phyloP scores from a whole-genome alignment of 2,113 vertebrate species.

The Paradoxurus hermaphroditus region DNA sequence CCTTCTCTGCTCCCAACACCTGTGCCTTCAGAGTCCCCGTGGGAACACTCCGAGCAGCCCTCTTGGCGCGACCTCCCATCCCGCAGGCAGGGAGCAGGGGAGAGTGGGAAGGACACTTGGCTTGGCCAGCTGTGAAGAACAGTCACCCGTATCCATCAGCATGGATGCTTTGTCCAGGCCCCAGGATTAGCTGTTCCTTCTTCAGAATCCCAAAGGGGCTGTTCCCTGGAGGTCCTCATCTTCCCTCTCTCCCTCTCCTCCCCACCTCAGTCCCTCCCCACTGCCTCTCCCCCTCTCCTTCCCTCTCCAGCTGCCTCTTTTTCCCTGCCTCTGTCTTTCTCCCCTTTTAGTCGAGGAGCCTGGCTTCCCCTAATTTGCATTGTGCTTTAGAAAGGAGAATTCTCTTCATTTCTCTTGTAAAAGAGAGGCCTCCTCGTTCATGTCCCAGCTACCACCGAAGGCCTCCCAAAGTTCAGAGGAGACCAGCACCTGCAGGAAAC shows the following conservation, averaged over 20 bases:
- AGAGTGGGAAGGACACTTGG: not conserved
- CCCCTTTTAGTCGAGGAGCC: no score
- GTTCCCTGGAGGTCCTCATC: not conserved
- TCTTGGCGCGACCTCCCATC: not conserved
- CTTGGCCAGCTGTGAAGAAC: not conserved
- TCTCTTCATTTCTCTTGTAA: not conserved
- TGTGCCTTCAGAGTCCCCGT: not conserved
- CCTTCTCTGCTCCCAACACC: not conserved
- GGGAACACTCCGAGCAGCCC: not conserved
- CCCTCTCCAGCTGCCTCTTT: no score
- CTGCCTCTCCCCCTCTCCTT: not conserved
- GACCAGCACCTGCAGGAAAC: not conserved
- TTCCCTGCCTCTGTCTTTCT: not conserved
- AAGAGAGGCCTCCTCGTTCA: not conserved
- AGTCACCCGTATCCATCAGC: not conserved
- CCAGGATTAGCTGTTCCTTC: not conserved
- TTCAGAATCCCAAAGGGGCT: not conserved
- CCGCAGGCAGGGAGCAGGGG: not conserved
- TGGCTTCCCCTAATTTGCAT: no score
- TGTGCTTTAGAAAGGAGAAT: not conserved
- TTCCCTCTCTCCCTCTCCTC: not conserved
- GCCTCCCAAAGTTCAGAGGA: not conserved
- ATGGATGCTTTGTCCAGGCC: not conserved
- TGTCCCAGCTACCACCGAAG: not conserved
- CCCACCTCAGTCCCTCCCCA: not conserved